These are phyloP conservation scores for Anarhynchus alexandrinus DNA, from an alignment of 2,113 vertebrate genomes.

Conservation along the genomic window DNA sequence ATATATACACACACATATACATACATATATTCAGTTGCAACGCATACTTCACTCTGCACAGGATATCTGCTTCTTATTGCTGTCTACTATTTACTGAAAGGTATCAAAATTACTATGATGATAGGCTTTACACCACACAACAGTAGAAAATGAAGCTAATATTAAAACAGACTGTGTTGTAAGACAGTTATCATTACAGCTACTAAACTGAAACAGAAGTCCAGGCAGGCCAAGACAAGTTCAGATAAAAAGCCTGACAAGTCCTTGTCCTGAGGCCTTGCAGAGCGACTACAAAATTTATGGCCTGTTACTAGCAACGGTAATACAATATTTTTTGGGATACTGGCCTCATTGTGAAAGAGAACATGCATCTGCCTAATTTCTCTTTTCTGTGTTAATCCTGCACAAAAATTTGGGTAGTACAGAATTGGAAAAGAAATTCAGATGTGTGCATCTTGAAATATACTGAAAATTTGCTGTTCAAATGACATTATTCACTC, in stretches of 20 bases:
- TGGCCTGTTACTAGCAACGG: neutral
- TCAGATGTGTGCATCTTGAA: neutral
- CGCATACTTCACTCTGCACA: neutral
- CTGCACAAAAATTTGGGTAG: neutral
- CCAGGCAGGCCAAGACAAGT: neutral
- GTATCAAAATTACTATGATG: neutral
- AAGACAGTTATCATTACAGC: neutral
- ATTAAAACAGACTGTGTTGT: neutral
- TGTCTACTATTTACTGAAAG: neutral
- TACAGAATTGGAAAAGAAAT: neutral
- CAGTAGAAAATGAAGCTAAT: neutral
- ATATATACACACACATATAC: neutral
- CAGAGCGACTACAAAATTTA: neutral
- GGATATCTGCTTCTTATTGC: neutral
- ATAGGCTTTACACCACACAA: neutral
- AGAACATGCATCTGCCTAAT: neutral
- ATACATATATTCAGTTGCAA: neutral
- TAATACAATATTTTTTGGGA: neutral
- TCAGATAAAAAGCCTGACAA: neutral
- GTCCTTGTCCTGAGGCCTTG: neutral
- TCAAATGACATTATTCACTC: neutral
- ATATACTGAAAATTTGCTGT: neutral
- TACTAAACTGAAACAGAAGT: neutral
- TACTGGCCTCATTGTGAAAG: neutral
- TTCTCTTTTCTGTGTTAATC: neutral